Evolutionary conservation across 2,113 vertebrate genomes (phyloP).

Genomic region (Puffinus mauretanicus): DNA sequence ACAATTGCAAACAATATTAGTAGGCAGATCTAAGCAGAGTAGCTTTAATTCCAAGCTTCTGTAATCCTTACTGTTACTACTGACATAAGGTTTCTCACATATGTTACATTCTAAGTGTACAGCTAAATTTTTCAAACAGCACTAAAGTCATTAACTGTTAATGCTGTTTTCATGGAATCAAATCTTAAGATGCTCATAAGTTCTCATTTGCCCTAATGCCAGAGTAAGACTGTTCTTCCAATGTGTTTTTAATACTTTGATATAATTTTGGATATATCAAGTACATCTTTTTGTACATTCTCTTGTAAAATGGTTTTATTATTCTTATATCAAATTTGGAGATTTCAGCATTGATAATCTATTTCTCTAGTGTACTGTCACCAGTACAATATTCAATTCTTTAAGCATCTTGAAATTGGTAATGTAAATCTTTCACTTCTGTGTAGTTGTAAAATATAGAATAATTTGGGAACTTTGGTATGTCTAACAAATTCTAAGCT

Average conservation of each 20-base stretch:
- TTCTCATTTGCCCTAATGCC: not conserved
- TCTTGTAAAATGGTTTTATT: not conserved
- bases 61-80: not conserved
- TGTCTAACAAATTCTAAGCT: not conserved
- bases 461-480: not conserved
- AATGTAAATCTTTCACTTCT: not conserved
- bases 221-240: not conserved
- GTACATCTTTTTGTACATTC: not conserved
- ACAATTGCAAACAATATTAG: not conserved
- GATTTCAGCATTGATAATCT: not conserved
- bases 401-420: not conserved
- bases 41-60: not conserved
- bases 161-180: not conserved
- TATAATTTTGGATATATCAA: not conserved
- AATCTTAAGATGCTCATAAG: not conserved
- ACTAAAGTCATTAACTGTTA: not conserved
- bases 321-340: not conserved
- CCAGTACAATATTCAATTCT: not conserved
- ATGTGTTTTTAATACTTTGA: not conserved
- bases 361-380: not conserved
- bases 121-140: not conserved
- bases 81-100: not conserved
- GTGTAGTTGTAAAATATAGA: not conserved
- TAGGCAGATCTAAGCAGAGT: not conserved
- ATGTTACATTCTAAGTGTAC: not conserved